Base-by-base conservation (phyloP, 2,113 vertebrate genomes). In the Pogona vitticeps region DNA sequence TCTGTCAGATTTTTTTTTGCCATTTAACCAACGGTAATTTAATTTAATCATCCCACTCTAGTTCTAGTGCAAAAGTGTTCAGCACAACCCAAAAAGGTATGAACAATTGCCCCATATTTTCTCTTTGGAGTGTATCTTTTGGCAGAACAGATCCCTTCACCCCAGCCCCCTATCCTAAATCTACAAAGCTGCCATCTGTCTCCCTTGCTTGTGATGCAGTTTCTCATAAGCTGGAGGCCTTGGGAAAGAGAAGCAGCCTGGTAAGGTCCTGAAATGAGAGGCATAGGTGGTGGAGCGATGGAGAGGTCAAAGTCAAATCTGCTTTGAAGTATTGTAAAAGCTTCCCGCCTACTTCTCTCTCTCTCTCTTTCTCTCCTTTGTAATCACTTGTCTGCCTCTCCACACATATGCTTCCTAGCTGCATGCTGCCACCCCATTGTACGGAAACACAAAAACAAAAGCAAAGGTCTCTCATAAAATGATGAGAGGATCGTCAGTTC, bases 261-360 rank as follows among this genome's bases (percentile, higher is more conserved):
- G 72, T 88, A 80, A 80, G 81, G 88, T 79, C 81, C 82, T 73
- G 77, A 88, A 94, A 92, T 92, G 83, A 76, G 90, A 95, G 84
- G 75, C 88, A 91, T 89, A 86, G 86, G 91, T 90, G 91, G 83
- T 83, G 87, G 75, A 70, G 12, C 91, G 90, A 84, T 86, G 85
- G 89, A 92, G 91, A 91, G 93, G 85, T 94, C 94, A 92, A 85
- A 92, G 88, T 82, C 0, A 92, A 94, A 95, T 93, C 6, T 59
- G 88, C 90, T 94, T 87, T 94, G 88, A 89, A 93, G 88, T 86
- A 87, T 58, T 82, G 40, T 75, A 93, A 95, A 94, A 88, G 87
- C 89, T 94, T 92, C 76, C 84, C 84, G 77, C 89, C 90, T 42
- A 87, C 40, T 89, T 86, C 83, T 79, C 85, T 82, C 42, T 13